These are phyloP conservation scores for Xanthorhoe spadicearia DNA, from an alignment of 2,888 invertebrate species.

Conservation along the genomic window DNA sequence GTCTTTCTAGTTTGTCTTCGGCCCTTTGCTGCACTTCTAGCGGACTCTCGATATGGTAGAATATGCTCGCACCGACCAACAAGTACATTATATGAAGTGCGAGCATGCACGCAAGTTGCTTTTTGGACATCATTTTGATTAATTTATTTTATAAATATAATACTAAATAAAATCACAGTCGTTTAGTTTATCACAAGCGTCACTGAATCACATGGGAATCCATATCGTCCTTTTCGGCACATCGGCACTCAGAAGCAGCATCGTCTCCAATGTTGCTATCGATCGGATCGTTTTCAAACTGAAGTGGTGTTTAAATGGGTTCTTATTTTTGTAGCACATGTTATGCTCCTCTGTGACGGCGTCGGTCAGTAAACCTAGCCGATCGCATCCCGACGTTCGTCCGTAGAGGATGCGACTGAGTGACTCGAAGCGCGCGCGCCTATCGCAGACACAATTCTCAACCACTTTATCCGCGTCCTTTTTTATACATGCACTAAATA, in stretches of 20 bases:
- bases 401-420: slow-evolving; percentile 68
- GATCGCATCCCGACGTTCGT: slow-evolving; percentile 73
- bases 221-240: slow-evolving; percentile 60
- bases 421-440: slow-evolving; percentile 75
- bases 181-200: slow-evolving; percentile 45
- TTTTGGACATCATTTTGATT: slow-evolving; percentile 90
- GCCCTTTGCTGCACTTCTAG: slow-evolving; percentile 87
- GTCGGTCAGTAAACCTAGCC: slow-evolving; percentile 38
- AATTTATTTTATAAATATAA: slow-evolving; percentile 49
- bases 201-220: slow-evolving; percentile 64
- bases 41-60: slow-evolving; percentile 91
- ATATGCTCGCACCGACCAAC: slow-evolving; percentile 93
- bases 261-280: slow-evolving; percentile 54
- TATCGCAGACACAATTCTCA: slow-evolving; percentile 61
- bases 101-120: slow-evolving; percentile 90
- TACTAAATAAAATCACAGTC: slow-evolving; percentile 49
- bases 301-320: slow-evolving; percentile 46
- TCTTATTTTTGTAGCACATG: slow-evolving; percentile 61
- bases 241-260: slow-evolving; percentile 48
- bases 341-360: slow-evolving; percentile 54
- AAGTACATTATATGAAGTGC: slow-evolving; percentile 90
- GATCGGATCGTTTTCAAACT: slow-evolving; percentile 53
- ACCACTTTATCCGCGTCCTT: slow-evolving; percentile 66
- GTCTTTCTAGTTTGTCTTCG: slow-evolving; percentile 85
- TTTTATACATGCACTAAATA: slow-evolving; percentile 80